These are phyloP conservation scores for Sussaba pulchella DNA, from an alignment of 2,888 invertebrate genomes.

Conservation along the genomic window DNA sequence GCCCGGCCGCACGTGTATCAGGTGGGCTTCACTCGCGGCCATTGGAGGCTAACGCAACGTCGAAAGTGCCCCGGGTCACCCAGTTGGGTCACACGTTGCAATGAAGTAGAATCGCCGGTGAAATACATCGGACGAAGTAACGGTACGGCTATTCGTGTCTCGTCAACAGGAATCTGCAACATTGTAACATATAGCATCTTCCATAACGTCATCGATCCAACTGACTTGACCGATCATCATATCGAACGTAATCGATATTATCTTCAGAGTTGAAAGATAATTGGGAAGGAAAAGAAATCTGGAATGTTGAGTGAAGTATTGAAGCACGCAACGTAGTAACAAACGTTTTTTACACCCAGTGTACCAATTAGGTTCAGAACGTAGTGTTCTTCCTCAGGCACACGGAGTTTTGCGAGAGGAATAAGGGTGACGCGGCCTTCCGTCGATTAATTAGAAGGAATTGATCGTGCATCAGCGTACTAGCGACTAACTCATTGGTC, in stretches of 20 bases:
- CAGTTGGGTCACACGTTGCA: not conserved
- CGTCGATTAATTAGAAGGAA: slow-evolving; percentile 59
- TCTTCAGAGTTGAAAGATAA: too few species aligned
- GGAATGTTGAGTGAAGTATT: not conserved
- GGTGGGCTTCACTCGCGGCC: not conserved
- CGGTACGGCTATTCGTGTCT: not conserved
- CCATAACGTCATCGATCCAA: too few species aligned
- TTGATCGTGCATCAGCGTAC: slow-evolving; percentile 61
- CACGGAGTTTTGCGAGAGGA: not conserved
- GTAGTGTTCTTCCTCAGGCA: not conserved
- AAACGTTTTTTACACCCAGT: not conserved
- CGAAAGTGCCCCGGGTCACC: not conserved
- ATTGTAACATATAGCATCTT: too few species aligned
- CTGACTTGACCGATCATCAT: too few species aligned
- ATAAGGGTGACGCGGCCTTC: slow-evolving; percentile 19
- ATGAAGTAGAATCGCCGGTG: slow-evolving; percentile 3
- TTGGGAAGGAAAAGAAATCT: not conserved
- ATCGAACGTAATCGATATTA: too few species aligned
- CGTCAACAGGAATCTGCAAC: too few species aligned
- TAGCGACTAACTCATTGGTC: slow-evolving; percentile 33
- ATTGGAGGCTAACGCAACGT: not conserved
- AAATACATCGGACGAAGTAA: slow-evolving; percentile 2
- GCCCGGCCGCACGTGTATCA: too few species aligned
- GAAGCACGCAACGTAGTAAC: not conserved
- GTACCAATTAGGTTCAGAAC: not conserved